These are phyloP conservation scores for Serinus canaria DNA, from an alignment of 2,113 vertebrate species.

Conservation along the genomic window DNA sequence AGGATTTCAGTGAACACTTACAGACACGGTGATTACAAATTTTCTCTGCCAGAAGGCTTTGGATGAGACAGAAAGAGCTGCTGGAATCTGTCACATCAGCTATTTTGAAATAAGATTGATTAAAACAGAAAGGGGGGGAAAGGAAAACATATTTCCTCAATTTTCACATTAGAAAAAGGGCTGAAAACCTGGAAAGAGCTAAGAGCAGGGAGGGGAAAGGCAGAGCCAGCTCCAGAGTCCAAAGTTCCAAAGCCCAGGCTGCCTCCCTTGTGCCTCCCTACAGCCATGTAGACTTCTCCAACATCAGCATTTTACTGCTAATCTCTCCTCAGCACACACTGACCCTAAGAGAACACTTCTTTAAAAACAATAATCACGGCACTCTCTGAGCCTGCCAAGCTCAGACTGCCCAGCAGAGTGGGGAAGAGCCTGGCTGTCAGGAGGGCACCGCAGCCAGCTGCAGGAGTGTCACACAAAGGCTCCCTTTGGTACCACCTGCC, in stretches of 20 bases:
- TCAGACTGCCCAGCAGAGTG: background rate
- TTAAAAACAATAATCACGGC: background rate
- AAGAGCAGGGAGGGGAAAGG: background rate
- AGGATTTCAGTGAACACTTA: background rate
- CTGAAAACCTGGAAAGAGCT: background rate
- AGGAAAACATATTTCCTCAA: background rate
- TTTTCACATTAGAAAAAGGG: background rate
- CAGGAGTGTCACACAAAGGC: fast-evolving
- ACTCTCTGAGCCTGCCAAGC: background rate
- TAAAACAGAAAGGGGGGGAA: background rate
- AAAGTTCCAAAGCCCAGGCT: background rate
- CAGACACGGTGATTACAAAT: background rate
- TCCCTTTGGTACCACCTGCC: background rate
- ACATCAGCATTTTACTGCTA: background rate
- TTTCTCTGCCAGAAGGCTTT: background rate
- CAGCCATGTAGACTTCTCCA: background rate
- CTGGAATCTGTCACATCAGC: background rate
- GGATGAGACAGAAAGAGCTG: background rate
- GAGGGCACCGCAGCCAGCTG: background rate
- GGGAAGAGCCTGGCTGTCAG: background rate
- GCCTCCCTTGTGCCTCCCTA: background rate
- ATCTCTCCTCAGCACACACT: background rate
- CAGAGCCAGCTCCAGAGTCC: background rate
- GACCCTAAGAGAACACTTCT: background rate
- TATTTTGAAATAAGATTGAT: background rate